A percentile compares a stretch with the other conserved stretches of the same genome.
Evolutionary conservation across 1,140 invertebrate genomes (phyloP).

Genomic region (Physella acuta): DNA sequence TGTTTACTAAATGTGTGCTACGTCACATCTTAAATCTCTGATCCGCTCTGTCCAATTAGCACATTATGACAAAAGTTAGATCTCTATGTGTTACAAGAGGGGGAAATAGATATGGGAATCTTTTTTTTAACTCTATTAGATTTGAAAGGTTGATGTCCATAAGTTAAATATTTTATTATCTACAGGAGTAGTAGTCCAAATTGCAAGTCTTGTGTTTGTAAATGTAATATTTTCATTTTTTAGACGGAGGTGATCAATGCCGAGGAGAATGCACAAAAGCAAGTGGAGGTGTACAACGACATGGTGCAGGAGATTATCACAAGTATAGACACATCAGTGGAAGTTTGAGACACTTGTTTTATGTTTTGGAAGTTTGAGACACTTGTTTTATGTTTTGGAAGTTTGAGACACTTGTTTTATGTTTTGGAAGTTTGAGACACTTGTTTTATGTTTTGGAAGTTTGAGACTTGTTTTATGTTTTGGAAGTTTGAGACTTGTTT

Average conservation of each 20-base stretch:
- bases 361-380: too few relatives aligned
- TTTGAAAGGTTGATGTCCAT: background rate
- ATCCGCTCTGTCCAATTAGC: too few relatives aligned
- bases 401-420: too few relatives aligned
- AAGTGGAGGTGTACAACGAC: constrained; percentile 8
- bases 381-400: too few relatives aligned
- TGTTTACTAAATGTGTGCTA: too few relatives aligned
- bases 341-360: background rate
- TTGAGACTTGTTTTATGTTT: too few relatives aligned
- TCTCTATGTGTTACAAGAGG: background rate
- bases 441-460: too few relatives aligned
- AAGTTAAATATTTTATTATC: background rate
- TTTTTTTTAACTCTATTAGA: background rate
- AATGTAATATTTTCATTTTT: background rate
- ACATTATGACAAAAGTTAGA: background rate
- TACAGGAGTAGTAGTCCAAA: background rate
- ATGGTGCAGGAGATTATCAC: constrained; percentile 9
- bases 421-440: too few relatives aligned
- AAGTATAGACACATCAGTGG: background rate
- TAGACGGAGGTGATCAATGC: background rate
- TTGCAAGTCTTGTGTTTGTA: background rate
- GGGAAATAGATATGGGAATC: background rate
- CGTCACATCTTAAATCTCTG: too few relatives aligned
- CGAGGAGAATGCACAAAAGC: constrained; percentile 10
- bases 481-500: too few relatives aligned